Percentiles rank a stretch among this genome's conserved stretches.
Evolutionary conservation across 2,888 invertebrate species (phyloP).

Genomic region (Cephus pulcher): DNA sequence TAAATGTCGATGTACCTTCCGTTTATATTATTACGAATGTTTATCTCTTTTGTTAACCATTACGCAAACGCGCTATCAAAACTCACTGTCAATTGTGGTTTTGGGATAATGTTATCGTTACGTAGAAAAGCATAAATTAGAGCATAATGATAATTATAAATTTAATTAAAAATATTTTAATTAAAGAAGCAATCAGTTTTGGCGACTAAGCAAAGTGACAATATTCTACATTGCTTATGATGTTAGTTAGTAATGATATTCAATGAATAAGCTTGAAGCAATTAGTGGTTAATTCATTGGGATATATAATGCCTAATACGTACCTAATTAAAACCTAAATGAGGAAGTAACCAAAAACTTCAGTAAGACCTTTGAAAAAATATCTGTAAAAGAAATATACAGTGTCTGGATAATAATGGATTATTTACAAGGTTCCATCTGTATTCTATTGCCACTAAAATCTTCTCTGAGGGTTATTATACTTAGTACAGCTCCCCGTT

Average conservation of each 20-base stretch:
- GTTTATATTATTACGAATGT: not conserved
- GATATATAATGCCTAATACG: not conserved
- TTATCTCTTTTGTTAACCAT: not conserved
- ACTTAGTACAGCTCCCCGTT: not conserved
- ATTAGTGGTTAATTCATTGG: not conserved
- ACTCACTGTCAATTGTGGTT: not conserved
- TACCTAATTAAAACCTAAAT: slow-evolving; percentile 13
- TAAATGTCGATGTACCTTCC: not conserved
- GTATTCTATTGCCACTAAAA: not conserved
- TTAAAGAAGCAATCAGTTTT: not conserved
- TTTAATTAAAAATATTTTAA: not conserved
- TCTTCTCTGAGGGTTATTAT: not conserved
- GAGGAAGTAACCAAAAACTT: slow-evolving; percentile 20
- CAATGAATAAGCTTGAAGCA: not conserved
- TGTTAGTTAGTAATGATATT: not conserved
- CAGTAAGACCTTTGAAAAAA: slow-evolving; percentile 9
- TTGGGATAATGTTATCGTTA: not conserved
- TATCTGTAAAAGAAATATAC: slow-evolving; percentile 17
- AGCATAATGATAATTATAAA: not conserved
- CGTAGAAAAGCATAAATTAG: no score
- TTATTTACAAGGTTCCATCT: not conserved
- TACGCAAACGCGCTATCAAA: not conserved
- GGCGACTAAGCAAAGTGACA: not conserved
- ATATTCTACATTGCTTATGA: not conserved
- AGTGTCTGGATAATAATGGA: not conserved